A percentile compares a stretch with the other conserved stretches of the same genome.
phyloP scores from a whole-genome alignment of 1,140 invertebrate genomes.

The Drosophila ohnishii region DNA sequence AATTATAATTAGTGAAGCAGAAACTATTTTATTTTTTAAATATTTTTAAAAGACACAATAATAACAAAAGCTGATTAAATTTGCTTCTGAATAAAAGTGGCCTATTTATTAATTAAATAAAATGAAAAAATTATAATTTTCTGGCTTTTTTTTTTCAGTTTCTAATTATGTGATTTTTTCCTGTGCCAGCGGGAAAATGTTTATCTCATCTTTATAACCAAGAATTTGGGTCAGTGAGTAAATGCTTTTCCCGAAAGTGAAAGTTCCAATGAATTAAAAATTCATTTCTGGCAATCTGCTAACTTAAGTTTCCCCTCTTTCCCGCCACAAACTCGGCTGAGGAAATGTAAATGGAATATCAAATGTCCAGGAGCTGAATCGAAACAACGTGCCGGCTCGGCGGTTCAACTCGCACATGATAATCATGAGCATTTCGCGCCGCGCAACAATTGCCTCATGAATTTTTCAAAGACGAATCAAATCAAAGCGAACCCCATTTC shows the following conservation, averaged over 20 bases:
- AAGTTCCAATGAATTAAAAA: constrained; percentile 32
- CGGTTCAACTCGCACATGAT: constrained; percentile 46
- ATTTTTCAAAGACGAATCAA: constrained; percentile 75
- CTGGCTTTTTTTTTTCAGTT: fast-evolving
- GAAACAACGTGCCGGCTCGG: constrained; percentile 33
- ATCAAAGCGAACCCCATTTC: constrained; percentile 52
- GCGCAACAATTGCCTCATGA: constrained; percentile 67
- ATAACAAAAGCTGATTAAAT: background rate
- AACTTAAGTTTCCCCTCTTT: constrained; percentile 4
- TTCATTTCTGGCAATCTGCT: constrained; percentile 12
- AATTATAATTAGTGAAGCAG: background rate
- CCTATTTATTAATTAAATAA: background rate
- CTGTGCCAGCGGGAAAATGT: background rate
- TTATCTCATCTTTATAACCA: background rate
- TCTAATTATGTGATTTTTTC: background rate
- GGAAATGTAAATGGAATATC: constrained; percentile 44
- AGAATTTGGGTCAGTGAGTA: constrained; percentile 25
- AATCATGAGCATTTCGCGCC: constrained; percentile 58
- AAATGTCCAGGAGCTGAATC: constrained; percentile 40
- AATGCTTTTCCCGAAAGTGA: constrained; percentile 27
- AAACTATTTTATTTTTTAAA: background rate
- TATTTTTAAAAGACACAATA: background rate
- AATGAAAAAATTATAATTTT: background rate
- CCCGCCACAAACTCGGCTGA: constrained; percentile 1
- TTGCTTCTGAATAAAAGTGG: too few relatives aligned